These are phyloP conservation scores for Lagopus leucura DNA, from an alignment of 2,113 vertebrate genomes.

Conservation along the genomic window DNA sequence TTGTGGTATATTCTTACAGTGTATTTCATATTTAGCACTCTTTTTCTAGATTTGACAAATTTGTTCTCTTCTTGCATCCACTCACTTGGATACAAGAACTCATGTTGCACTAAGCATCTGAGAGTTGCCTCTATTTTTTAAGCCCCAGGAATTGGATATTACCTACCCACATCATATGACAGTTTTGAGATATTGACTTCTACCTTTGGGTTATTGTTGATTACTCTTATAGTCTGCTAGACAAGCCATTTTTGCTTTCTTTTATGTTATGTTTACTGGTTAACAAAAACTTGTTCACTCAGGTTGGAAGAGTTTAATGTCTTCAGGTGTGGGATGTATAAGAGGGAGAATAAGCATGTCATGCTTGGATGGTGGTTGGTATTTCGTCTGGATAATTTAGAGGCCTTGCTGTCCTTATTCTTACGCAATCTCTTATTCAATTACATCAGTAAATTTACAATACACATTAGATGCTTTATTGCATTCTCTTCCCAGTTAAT, in stretches of 20 bases:
- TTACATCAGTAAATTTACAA: neutral
- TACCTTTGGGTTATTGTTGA: neutral
- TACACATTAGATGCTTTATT: neutral
- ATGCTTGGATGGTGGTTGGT: neutral
- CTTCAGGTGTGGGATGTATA: neutral
- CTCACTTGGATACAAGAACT: neutral
- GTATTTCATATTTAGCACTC: neutral
- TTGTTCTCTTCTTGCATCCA: neutral
- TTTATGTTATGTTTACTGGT: neutral
- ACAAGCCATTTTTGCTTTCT: neutral
- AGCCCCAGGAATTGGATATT: neutral
- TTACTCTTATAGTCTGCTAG: neutral
- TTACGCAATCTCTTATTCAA: neutral
- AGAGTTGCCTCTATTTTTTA: neutral
- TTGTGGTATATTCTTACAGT: neutral
- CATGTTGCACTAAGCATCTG: fast-evolving
- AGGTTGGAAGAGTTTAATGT: neutral
- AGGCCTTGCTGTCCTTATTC: neutral
- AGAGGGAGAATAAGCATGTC: neutral
- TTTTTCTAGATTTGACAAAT: neutral
- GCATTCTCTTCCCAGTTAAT: neutral
- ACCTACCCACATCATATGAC: neutral
- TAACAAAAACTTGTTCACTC: neutral
- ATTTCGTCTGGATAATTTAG: neutral
- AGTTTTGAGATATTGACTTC: neutral